These are phyloP conservation scores for Abramis brama DNA, from an alignment of 2,113 vertebrate species.

Conservation along the genomic window DNA sequence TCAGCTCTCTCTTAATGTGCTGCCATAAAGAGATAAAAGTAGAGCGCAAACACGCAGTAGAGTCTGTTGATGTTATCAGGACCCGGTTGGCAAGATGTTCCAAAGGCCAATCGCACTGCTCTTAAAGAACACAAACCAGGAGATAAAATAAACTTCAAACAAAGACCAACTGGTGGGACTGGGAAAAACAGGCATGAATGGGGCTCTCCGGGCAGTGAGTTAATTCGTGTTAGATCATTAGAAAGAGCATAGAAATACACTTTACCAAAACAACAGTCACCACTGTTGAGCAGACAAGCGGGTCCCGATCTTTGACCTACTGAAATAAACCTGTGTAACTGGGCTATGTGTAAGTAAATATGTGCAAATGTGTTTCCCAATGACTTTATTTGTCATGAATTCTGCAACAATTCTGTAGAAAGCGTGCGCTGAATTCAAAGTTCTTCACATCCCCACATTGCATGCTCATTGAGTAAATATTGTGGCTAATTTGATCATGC, in stretches of 20 bases:
- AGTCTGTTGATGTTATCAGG: slow-evolving; percentile 43
- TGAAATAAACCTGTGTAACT: not conserved
- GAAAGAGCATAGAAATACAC: not conserved
- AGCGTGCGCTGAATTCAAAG: not conserved
- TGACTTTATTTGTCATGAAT: not conserved
- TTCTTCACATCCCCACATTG: not conserved
- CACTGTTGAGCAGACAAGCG: not conserved
- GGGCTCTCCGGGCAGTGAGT: not conserved
- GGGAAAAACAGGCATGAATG: slow-evolving; percentile 16
- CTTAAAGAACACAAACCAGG: slow-evolving; percentile 17
- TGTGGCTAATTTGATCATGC: not conserved
- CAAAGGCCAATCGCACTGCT: slow-evolving; percentile 15
- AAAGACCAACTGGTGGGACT: slow-evolving; percentile 4
- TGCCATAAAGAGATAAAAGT: slow-evolving; percentile 32
- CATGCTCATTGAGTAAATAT: not conserved
- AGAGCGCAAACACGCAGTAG: not conserved
- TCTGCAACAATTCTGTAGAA: not conserved
- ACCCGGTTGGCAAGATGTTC: slow-evolving; percentile 20
- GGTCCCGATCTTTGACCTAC: not conserved
- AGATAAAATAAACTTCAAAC: slow-evolving; percentile 17
- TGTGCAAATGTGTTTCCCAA: not conserved
- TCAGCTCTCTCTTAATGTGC: slow-evolving; percentile 11
- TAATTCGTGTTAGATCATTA: not conserved
- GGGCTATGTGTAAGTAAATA: not conserved
- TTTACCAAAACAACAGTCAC: not conserved